Base-by-base conservation (phyloP, 2,888 invertebrate species). In the Shargacucullia verbasci region DNA sequence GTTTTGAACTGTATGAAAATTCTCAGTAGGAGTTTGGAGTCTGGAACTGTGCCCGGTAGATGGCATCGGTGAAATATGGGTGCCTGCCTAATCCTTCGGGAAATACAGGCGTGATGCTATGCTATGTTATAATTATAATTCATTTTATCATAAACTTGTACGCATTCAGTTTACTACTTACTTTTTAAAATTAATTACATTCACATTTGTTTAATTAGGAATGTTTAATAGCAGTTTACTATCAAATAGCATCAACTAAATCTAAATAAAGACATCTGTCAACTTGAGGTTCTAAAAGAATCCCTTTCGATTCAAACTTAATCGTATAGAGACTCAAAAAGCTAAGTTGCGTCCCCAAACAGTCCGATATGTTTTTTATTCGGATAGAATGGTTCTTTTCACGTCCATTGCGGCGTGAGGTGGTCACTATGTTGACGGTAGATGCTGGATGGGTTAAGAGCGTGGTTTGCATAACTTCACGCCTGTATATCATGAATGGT, bases 391-490 rank as follows among this genome's bases (percentile, higher is more conserved):
- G 78, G 78, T 63, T 79, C 87, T 76, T 86, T 91, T 90, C 83
- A 81, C 57, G 81, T 77, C 73, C 88, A 84, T 70, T 78, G 80
- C 73, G 81, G 78, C 90, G 86, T 86, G 82, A 70, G 75, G 72
- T 85, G 92, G 90, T 90, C 92, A 91, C 89, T 91, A 90, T 89
- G 86, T 61, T 87, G 85, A 70, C 67, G 10, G 0, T 34, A 1
- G 5, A 12, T 52, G 20, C 85, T 86, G 54, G 85, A 86, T 79
- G 71, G 40, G 79, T 20, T 48, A 37, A 20, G 27, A 48, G 54
- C 34, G 25, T 45, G 10, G 44, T 48, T 20, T 2, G 20, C 20
- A 20, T 20, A 3, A n/a, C 4, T 20, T 20, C 2, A 20, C 20
- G 2, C 20, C 20, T 20, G 20, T 20, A 4, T 20, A 20, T 20